Evolutionary conservation across 1,140 invertebrate species (phyloP).

Genomic region (Orius insidiosus): DNA sequence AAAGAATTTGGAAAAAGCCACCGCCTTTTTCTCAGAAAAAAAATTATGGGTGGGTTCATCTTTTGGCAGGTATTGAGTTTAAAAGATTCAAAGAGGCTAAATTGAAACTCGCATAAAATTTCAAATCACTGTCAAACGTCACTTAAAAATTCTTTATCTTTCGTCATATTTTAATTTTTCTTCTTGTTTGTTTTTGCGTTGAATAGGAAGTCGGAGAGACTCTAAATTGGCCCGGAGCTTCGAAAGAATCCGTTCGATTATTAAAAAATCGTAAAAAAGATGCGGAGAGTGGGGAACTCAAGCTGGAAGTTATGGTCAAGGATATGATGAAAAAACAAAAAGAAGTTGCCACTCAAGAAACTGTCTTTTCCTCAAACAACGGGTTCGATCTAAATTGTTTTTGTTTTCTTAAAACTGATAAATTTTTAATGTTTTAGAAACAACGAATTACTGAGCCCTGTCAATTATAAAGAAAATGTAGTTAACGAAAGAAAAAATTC

Average conservation of each 20-base stretch:
- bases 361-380: background rate
- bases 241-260: slow-evolving; percentile 59
- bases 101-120: no score
- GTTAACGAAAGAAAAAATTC: no score
- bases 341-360: slow-evolving; percentile 1
- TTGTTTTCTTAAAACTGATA: background rate
- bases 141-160: background rate
- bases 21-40: no score
- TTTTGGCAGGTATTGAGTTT: no score
- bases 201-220: slow-evolving; percentile 64
- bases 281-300: slow-evolving; percentile 27
- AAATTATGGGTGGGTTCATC: no score
- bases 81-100: no score
- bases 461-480: no score
- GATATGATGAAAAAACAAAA: slow-evolving; percentile 31
- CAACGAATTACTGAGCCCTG: no score
- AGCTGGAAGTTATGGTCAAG: slow-evolving; percentile 56
- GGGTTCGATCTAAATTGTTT: background rate
- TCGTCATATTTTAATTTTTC: background rate
- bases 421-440: no score
- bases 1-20: no score
- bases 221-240: slow-evolving; percentile 68
- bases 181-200: slow-evolving; percentile 15
- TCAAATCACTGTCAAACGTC: background rate
- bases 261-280: slow-evolving; percentile 36